Conservation (phyloP, 2,113 vertebrate species). For the Gymnobelideus leadbeateri region DNA sequence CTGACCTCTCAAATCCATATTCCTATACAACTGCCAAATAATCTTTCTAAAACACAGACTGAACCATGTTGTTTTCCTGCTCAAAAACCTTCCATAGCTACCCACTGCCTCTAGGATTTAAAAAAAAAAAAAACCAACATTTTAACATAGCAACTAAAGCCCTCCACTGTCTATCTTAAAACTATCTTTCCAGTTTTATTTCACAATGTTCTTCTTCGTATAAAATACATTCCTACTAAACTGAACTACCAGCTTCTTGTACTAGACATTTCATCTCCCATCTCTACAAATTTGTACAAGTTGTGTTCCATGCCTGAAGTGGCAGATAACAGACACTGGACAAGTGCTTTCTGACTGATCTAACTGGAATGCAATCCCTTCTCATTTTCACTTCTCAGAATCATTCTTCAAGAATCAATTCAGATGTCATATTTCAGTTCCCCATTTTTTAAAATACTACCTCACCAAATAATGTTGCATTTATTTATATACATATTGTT, state of each 20-base stretch:
- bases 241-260: neutral
- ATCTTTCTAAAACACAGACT: neutral
- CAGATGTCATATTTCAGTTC: neutral
- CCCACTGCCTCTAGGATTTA: neutral
- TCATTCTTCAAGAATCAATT: neutral
- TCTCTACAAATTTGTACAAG: neutral
- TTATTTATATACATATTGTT: neutral
- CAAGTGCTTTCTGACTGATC: neutral
- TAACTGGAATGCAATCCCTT: neutral
- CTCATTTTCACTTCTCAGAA: neutral
- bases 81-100: neutral
- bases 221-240: neutral
- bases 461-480: neutral
- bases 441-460: neutral
- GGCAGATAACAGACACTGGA: neutral
- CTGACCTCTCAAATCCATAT: neutral
- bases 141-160: neutral
- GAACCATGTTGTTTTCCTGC: neutral
- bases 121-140: neutral
- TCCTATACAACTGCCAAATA: neutral
- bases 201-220: neutral
- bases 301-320: neutral
- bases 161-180: neutral
- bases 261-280: neutral
- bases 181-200: neutral